A percentile compares a stretch with the other conserved stretches of the same genome.
Conservation (phyloP, 2,888 invertebrate genomes). For the Drosophila rellima region DNA sequence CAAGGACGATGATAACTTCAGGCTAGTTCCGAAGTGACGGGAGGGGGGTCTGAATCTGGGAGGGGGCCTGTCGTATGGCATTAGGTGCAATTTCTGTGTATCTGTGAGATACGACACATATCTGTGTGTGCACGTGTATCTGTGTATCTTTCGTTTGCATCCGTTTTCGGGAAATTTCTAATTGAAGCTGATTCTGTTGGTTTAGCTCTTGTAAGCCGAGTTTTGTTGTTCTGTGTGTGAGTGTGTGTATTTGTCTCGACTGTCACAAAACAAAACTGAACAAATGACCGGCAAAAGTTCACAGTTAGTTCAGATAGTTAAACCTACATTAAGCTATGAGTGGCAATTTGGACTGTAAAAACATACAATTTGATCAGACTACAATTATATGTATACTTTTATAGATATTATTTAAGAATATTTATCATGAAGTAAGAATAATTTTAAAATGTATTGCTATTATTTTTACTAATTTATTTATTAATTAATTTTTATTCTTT, state of each 20-base stretch:
- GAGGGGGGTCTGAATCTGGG: neutral
- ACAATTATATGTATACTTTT: neutral
- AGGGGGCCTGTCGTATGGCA: conserved; percentile 5
- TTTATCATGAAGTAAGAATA: neutral
- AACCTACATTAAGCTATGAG: neutral
- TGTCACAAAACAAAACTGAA: conserved; percentile 11
- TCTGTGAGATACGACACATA: conserved; percentile 25
- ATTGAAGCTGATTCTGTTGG: conserved; percentile 65
- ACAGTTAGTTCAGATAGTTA: conserved; percentile 1
- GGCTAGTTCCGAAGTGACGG: neutral
- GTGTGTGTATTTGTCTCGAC: neutral
- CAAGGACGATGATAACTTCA: conserved; percentile 34
- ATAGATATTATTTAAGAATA: neutral
- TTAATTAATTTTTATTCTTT: no score
- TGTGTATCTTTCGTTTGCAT: conserved; percentile 34
- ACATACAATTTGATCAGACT: neutral
- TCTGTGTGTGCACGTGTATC: neutral
- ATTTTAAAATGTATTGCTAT: neutral
- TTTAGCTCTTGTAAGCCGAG: conserved; percentile 45
- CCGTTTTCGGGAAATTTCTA: conserved; percentile 56
- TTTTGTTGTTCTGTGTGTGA: conserved; percentile 16
- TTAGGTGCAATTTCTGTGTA: conserved; percentile 13
- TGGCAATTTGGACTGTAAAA: neutral
- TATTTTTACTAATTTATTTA: no score
- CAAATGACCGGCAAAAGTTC: conserved; percentile 12